These are phyloP conservation scores for Bergia puertoricense DNA, from an alignment of 92 coral and sea anemone species.

Conservation along the genomic window DNA sequence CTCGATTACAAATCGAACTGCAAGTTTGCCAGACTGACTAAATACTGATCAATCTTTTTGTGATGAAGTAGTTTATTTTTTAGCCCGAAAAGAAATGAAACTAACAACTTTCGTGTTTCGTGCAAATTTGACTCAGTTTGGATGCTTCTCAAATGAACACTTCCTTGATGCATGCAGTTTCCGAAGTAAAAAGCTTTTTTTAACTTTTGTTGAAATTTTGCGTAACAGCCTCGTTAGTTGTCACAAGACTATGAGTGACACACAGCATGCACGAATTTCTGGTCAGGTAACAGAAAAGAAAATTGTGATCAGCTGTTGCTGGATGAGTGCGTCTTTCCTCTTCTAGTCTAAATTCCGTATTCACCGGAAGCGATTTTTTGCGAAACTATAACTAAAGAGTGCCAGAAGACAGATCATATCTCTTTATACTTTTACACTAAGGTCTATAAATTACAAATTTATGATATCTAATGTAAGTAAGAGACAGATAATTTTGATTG, in stretches of 20 bases:
- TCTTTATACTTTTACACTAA: not conserved
- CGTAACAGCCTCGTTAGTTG: conserved; percentile 9
- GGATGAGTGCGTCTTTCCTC: not conserved
- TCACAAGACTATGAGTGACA: not conserved
- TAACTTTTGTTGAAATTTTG: conserved; percentile 11
- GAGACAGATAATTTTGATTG: not conserved
- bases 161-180: conserved; percentile 27
- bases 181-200: conserved; percentile 20
- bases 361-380: not conserved
- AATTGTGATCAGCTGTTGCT: too few species aligned
- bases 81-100: not conserved
- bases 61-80: not conserved
- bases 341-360: not conserved
- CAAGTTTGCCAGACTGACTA: not conserved
- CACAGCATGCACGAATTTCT: not conserved
- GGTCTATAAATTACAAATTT: not conserved
- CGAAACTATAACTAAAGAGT: not conserved
- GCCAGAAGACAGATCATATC: not conserved
- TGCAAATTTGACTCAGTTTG: not conserved
- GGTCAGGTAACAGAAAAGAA: too few species aligned
- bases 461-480: not conserved
- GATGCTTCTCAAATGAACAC: conserved; percentile 14
- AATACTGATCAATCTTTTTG: not conserved
- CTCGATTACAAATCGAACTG: conserved; percentile 5
- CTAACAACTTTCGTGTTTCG: conserved; percentile 33